Conservation (phyloP, 2,888 invertebrate genomes). For the Ophonus ardosiacus region DNA sequence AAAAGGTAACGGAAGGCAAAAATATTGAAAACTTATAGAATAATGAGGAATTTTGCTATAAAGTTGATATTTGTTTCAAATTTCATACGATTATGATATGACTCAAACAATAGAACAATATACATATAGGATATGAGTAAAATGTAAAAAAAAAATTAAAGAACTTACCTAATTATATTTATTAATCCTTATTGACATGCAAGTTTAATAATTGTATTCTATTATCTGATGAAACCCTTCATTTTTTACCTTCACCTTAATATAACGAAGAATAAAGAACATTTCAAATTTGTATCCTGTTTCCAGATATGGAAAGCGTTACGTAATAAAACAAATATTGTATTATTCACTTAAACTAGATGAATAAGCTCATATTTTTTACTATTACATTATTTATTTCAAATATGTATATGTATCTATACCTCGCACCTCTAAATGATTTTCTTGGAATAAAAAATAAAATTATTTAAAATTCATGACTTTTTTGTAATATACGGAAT, state of each 20-base stretch:
- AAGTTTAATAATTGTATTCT: not conserved
- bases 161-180: not conserved
- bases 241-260: conserved; percentile 17
- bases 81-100: too few relatives aligned
- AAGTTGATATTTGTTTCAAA: too few relatives aligned
- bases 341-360: not conserved
- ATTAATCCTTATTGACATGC: not conserved
- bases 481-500: too few relatives aligned
- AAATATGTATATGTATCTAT: not conserved
- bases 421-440: too few relatives aligned
- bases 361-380: not conserved
- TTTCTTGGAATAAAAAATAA: too few relatives aligned
- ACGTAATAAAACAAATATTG: conserved; percentile 15
- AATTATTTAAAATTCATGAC: too few relatives aligned
- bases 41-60: too few relatives aligned
- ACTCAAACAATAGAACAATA: too few relatives aligned
- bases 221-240: not conserved
- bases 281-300: not conserved
- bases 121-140: not conserved
- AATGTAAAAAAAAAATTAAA: not conserved
- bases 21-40: too few relatives aligned
- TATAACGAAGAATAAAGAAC: not conserved
- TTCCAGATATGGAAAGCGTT: not conserved
- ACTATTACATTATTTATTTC: not conserved
- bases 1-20: too few relatives aligned